phyloP scores from a whole-genome alignment of 2,888 invertebrate genomes.

The Drosophila algonquin region DNA sequence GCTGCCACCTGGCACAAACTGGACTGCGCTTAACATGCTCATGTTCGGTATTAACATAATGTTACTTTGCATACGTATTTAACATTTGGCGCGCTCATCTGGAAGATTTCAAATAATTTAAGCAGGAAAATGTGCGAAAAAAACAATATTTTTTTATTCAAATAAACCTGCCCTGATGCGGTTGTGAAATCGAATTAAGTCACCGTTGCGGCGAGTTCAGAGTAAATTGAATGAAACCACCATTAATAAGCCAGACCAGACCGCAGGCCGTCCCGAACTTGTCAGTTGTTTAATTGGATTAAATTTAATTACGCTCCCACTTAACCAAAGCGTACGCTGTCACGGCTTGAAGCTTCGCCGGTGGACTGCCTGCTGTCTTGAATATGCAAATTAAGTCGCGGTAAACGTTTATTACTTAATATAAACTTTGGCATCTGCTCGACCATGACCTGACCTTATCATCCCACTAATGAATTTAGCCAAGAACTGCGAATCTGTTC shows the following conservation, averaged over 20 bases:
- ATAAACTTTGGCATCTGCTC: constrained; percentile 50
- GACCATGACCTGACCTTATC: constrained; percentile 35
- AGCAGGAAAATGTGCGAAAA: neutral
- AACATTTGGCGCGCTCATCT: neutral
- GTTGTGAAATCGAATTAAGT: constrained; percentile 17
- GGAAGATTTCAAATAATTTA: neutral
- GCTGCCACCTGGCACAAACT: too few species aligned
- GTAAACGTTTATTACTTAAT: constrained; percentile 61
- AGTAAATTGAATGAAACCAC: constrained; percentile 17
- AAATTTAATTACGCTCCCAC: constrained; percentile 67
- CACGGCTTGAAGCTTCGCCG: neutral
- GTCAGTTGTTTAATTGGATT: constrained; percentile 67
- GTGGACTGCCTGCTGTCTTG: constrained; percentile 15
- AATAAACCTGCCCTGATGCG: neutral
- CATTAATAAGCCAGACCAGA: constrained; percentile 26
- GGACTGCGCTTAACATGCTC: too few species aligned
- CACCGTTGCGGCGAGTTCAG: neutral
- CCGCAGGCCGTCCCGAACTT: constrained; percentile 43
- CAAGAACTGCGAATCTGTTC: constrained; percentile 33
- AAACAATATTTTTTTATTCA: neutral
- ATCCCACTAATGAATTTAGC: constrained; percentile 50
- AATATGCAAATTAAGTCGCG: constrained; percentile 64
- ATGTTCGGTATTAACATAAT: neutral
- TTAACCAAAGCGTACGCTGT: constrained; percentile 39
- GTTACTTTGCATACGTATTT: neutral